Base-by-base conservation (phyloP, 2,113 vertebrate species). In the Potamarius usumacintae region DNA sequence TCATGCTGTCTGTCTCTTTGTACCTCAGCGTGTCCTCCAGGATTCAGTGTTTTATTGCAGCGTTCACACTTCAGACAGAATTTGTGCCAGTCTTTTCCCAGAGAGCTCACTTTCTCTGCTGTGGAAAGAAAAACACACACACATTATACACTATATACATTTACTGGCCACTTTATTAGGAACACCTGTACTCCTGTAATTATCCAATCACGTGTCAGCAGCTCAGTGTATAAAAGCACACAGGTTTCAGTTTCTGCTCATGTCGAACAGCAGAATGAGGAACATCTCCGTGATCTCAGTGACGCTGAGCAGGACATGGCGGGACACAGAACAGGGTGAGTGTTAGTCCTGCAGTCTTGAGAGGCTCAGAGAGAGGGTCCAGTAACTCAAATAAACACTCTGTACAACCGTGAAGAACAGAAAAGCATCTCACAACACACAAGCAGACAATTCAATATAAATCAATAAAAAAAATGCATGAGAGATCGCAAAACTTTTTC, bases 11-110 rank as follows among this genome's bases (percentile, higher is more conserved):
- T 80, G 17, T 82, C 20, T 65, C 62, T 52, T 42, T 34, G 12
- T 83, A 98, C 97, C 97, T 99, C 97, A 0, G 98, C 97, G 0
- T 99, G 98, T 87, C 97, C 96, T 0, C 97, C 97, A 0, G 97
- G 94, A 0, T 96, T 98, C 94, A 99, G 88, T 0, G 96, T 99
- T 96, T 98, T 99, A 94, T 88, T 97, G 93, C 98, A 98, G 89
- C 96, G 97, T 89, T 98, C 97, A 1, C 98, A 99, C 90, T 97
- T 98, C 90, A 99, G 95, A 90, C 98, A 99, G 92, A 98, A 98
- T 91, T 97, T 97, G 94, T 99, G 97, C 97, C 97, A 99, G 88
- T 98, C 97, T 90, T 98, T 99, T 67, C 98, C 97, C 88, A 98
- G 92, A 78, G 98, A 99, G 3, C 97, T 96, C 85, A 98, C 97